A percentile compares a stretch with the other conserved stretches of the same genome.
These are phyloP conservation scores for Scaptomyza graminum DNA, from an alignment of 1,140 invertebrate species.

Conservation along the genomic window DNA sequence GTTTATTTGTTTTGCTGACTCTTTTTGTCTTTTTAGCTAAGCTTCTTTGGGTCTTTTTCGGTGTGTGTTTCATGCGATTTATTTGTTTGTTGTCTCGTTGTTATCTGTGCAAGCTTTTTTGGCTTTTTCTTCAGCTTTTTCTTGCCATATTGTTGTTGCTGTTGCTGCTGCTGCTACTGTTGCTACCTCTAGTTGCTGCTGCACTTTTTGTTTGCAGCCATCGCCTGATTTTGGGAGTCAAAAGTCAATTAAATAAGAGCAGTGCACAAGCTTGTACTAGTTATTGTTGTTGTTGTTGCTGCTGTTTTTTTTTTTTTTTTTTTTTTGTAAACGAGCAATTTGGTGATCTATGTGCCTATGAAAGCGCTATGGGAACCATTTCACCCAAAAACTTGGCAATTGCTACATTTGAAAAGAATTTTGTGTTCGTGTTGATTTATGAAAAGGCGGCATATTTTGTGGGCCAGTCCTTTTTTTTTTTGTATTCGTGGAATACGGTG, in stretches of 20 bases:
- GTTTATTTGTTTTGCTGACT: constrained; percentile 49
- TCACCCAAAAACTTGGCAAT: constrained; percentile 54
- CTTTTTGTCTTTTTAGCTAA: constrained; percentile 16
- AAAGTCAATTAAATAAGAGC: constrained; percentile 84
- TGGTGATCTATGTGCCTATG: constrained; percentile 66
- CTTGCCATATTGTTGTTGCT: constrained; percentile 9
- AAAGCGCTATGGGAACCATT: constrained; percentile 77
- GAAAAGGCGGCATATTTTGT: constrained; percentile 53
- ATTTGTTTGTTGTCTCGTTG: constrained; percentile 82
- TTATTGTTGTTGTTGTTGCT: constrained; percentile 55
- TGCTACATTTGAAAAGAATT: constrained; percentile 32
- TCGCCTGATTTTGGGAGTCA: constrained; percentile 71
- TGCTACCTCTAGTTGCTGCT: constrained; percentile 41
- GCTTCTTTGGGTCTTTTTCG: constrained; percentile 49
- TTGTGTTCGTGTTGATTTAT: constrained; percentile 66
- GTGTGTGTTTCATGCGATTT: constrained; percentile 69
- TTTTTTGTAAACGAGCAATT: constrained; percentile 68
- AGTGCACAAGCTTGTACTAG: constrained; percentile 77
- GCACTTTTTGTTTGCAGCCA: constrained; percentile 38
- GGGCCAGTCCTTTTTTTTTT: constrained; percentile 34
- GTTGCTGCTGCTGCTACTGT: not conserved
- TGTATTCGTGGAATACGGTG: not conserved
- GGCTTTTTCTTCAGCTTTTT: constrained; percentile 6
- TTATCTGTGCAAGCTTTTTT: constrained; percentile 68
- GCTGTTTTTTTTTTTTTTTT: constrained; percentile 36